phyloP scores from a whole-genome alignment of 1,140 invertebrate species.

The Phthorimaea operculella region DNA sequence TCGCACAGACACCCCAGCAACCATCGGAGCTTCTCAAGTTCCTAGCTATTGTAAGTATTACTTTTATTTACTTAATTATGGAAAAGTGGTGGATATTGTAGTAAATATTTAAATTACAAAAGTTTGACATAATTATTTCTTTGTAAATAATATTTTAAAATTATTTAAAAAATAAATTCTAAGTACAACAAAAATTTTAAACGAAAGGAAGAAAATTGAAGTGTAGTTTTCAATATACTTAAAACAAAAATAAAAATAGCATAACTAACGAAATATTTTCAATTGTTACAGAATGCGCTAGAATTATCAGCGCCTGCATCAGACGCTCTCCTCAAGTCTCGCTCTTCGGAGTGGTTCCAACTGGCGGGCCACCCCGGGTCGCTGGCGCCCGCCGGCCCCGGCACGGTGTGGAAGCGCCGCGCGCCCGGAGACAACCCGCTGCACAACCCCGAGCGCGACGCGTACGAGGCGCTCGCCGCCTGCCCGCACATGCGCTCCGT shows the following conservation, averaged over 20 bases:
- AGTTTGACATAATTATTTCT: too few relatives aligned
- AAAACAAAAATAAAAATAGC: too few relatives aligned
- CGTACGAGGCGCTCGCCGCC: slow-evolving; percentile 83
- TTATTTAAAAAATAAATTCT: too few relatives aligned
- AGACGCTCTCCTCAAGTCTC: slow-evolving; percentile 84
- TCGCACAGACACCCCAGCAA: slow-evolving; percentile 38
- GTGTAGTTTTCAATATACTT: too few relatives aligned
- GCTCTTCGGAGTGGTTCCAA: slow-evolving; percentile 84
- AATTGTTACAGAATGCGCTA: slow-evolving; percentile 88
- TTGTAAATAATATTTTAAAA: too few relatives aligned
- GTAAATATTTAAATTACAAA: too few relatives aligned
- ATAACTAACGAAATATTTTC: slow-evolving; percentile 14
- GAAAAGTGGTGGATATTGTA: too few relatives aligned
- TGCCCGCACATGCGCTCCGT: slow-evolving; percentile 81
- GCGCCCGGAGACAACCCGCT: slow-evolving; percentile 69
- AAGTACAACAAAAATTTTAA: too few relatives aligned
- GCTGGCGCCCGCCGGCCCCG: slow-evolving; percentile 92
- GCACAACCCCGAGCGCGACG: slow-evolving; percentile 82
- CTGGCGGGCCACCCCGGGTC: slow-evolving; percentile 93
- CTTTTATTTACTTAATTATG: slow-evolving; percentile 3
- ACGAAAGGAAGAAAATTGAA: too few relatives aligned
- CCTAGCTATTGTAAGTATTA: slow-evolving; percentile 64
- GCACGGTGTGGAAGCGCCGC: slow-evolving; percentile 93
- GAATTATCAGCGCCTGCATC: slow-evolving; percentile 92
- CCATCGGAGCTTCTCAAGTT: slow-evolving; percentile 63